phyloP scores from a whole-genome alignment of 2,888 invertebrate species.

The Gryllus longicercus region DNA sequence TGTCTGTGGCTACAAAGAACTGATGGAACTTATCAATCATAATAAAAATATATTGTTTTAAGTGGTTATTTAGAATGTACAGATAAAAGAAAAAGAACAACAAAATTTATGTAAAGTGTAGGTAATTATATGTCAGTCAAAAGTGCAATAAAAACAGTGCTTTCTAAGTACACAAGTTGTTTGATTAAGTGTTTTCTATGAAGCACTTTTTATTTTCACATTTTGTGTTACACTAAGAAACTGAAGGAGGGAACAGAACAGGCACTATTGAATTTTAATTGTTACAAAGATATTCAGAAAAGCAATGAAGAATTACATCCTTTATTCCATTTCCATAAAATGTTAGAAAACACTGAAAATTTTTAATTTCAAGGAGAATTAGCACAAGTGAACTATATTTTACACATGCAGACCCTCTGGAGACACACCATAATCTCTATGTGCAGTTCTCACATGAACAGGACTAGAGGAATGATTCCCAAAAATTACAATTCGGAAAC shows the following conservation, averaged over 20 bases:
- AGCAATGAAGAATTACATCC: not conserved
- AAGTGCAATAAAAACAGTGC: constrained; percentile 1
- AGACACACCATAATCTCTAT: not conserved
- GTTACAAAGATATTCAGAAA: not conserved
- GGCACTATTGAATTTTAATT: not conserved
- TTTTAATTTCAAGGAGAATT: not conserved
- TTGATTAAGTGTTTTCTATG: constrained; percentile 5
- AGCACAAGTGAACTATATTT: not conserved
- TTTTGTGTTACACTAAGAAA: not conserved
- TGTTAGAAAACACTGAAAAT: constrained; percentile 6
- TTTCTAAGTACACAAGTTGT: not conserved
- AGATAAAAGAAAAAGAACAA: not conserved
- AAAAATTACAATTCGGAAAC: too few species aligned
- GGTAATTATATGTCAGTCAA: not conserved
- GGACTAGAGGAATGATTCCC: too few species aligned
- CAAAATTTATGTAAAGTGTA: not conserved
- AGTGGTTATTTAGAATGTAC: not conserved
- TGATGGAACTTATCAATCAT: not conserved
- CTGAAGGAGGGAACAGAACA: not conserved
- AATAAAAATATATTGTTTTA: not conserved
- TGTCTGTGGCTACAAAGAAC: not conserved
- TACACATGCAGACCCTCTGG: constrained; percentile 3
- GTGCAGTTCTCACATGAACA: too few species aligned
- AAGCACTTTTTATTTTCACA: not conserved
- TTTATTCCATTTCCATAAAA: not conserved